Base-by-base conservation (phyloP, 92 coral and sea anemone species). In the Paragorgia papillata region DNA sequence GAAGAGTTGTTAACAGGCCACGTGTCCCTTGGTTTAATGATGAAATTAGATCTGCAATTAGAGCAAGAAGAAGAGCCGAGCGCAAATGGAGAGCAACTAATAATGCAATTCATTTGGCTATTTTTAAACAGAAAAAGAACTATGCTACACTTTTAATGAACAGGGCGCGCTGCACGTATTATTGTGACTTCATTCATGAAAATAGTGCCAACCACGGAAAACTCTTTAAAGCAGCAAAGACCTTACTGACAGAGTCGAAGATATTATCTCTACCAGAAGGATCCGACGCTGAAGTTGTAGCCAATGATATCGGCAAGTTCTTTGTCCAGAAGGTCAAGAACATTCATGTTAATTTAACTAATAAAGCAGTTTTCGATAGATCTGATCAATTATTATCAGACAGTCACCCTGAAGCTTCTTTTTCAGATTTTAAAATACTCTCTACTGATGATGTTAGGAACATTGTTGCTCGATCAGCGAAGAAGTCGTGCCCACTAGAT, bases 51-150 rank as follows among this genome's bases (percentile, higher is more conserved):
- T 25, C 26, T 10, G 83, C 87, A 40, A 67, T 59, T 31, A 46
- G 54, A 29, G 89, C 48, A 39, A 80, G 82, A 65, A 34, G 82
- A 64, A 62, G 89, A 64, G 89, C 86, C 20, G 89, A 85, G 55
- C 82, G 86, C 19, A 85, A 81, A 74, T 85, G 85, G 89, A 66
- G 88, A 64, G 53, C 84, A 18, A 68, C 80, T 19, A 75, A 75
- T 64, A 76, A 39, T 41, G 40, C 50, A 33, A 35, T 34, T 43
- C 79, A 83, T 56, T 65, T 83, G 49, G 79, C 79, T 76, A 80
- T 28, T 46, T 83, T 58, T 40, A 83, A 81, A 65, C 69, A 74
- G 75, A 82, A 77, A 26, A 85, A 81, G 68, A 85, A 85, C 80
- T 81, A 81, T 81, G 85, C 86, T 21, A 82, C 85, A 32, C 62